Base-by-base conservation (phyloP, 2,888 invertebrate species). In the Philereme vetulata region DNA sequence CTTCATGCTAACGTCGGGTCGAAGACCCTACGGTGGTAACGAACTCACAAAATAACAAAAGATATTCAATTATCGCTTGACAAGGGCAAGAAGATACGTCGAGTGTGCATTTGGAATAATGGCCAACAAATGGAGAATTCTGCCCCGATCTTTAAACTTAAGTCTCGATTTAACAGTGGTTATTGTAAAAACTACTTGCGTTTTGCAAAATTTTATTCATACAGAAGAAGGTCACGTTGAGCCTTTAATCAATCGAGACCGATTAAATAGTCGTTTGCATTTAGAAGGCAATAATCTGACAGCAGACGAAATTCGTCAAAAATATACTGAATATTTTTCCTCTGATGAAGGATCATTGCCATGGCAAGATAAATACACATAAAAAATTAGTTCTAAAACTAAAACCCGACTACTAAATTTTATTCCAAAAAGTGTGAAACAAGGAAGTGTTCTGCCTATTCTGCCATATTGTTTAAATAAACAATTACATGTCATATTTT, bases 301-400 rank as follows among this genome's bases (percentile, higher is more conserved):
- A n/a, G n/a, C n/a, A n/a, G n/a, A n/a, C n/a, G n/a, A n/a, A n/a
- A n/a, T n/a, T n/a, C n/a, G 70, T 64, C 68, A 65, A 62, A 67
- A 65, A 66, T 70, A 60, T 65, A 65, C 60, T 62, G 63, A 67
- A 49, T 68, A 68, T 68, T 69, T 71, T 64, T 66, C 68, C 66
- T 68, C 67, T 57, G 55, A 58, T 63, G 66, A 51, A 65, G 67
- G 67, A 61, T 63, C 60, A 56, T 62, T 71, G 62, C 61, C 65
- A 7, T 36, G 49, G 38, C 70, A 66, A 62, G 65, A 67, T 64
- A 56, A 64, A 62, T 52, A 60, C 51, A 44, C 60, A 60, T 60
- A 60, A 46, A 51, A 46, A 56, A n/a, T n/a, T n/a, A n/a, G n/a
- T n/a, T n/a, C n/a, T n/a, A n/a, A n/a, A n/a, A n/a, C n/a, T n/a